These are phyloP conservation scores for Andrena cerasifolii DNA, from an alignment of 1,140 invertebrate genomes.

Conservation along the genomic window DNA sequence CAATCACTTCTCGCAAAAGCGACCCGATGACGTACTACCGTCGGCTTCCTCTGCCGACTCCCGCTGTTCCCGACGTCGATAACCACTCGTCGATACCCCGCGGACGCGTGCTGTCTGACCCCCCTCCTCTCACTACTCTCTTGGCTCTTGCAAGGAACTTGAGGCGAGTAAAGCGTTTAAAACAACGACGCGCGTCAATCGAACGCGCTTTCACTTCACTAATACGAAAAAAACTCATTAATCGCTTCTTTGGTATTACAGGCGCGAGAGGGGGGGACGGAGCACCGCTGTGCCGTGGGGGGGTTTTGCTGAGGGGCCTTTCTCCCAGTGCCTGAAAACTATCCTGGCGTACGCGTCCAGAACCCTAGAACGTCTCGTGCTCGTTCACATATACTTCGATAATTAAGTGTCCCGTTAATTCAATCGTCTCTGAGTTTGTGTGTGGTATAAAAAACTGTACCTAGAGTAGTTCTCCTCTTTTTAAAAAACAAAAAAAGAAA, in stretches of 20 bases:
- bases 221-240: slow-evolving; percentile 75
- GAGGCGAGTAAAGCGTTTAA: slow-evolving; percentile 59
- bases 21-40: slow-evolving; percentile 39
- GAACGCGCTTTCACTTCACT: slow-evolving; percentile 68
- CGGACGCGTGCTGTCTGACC: slow-evolving; percentile 22
- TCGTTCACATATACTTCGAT: slow-evolving; percentile 38
- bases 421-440: slow-evolving; percentile 48
- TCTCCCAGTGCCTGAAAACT: slow-evolving; percentile 39
- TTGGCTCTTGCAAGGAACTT: slow-evolving; percentile 65
- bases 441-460: slow-evolving; percentile 58
- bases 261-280: slow-evolving; percentile 64
- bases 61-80: slow-evolving; percentile 41
- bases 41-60: slow-evolving; percentile 8
- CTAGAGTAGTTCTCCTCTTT: slow-evolving; percentile 47
- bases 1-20: slow-evolving; percentile 44
- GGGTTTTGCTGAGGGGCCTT: slow-evolving; percentile 21
- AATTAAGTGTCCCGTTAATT: slow-evolving; percentile 51
- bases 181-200: slow-evolving; percentile 32
- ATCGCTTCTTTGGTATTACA: slow-evolving; percentile 79
- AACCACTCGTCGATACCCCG: slow-evolving; percentile 47
- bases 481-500: slow-evolving; percentile 49
- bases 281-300: slow-evolving; percentile 35
- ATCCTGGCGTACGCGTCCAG: slow-evolving; percentile 42
- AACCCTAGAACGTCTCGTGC: slow-evolving; percentile 36
- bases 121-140: slow-evolving; percentile 44